Conservation (phyloP, 2,888 invertebrate species). For the Plebejus anna region DNA sequence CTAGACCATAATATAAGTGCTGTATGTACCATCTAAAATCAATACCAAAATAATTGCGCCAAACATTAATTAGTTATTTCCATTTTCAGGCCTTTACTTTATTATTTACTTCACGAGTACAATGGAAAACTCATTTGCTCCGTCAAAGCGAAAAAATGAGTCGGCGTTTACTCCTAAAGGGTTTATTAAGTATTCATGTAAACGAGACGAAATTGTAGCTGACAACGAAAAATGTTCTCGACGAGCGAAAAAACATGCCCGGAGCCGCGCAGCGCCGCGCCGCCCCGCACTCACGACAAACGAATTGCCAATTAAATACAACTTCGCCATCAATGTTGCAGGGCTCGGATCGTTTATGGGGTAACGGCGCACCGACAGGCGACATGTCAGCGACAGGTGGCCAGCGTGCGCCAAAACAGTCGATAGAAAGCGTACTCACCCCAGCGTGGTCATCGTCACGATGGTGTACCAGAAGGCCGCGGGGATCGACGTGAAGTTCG, state of each 20-base stretch:
- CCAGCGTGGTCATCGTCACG: constrained; percentile 99
- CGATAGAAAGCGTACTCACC: constrained; percentile 84
- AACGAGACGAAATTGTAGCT: constrained; percentile 22
- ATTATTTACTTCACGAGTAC: constrained; percentile 3
- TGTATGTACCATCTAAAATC: not conserved
- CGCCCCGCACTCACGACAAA: constrained; percentile 36
- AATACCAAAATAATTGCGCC: not conserved
- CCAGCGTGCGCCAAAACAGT: constrained; percentile 40
- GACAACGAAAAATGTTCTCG: not conserved
- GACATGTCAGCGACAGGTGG: constrained; percentile 60
- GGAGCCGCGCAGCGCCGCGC: constrained; percentile 3
- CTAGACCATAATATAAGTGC: too few species aligned
- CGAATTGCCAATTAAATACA: constrained; percentile 45
- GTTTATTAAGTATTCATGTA: constrained; percentile 31
- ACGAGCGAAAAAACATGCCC: constrained; percentile 21
- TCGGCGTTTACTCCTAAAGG: constrained; percentile 6
- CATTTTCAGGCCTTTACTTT: not conserved
- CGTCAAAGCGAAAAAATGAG: constrained; percentile 10
- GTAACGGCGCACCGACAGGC: not conserved
- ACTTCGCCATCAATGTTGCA: constrained; percentile 51
- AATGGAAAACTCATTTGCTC: constrained; percentile 6
- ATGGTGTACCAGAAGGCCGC: constrained; percentile 99
- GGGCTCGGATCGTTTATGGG: constrained; percentile 56
- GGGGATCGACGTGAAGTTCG: constrained; percentile 99
- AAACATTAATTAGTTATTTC: not conserved